Evolutionary conservation across 2,113 vertebrate species (phyloP).

Genomic region (Cyprichromis sp.): DNA sequence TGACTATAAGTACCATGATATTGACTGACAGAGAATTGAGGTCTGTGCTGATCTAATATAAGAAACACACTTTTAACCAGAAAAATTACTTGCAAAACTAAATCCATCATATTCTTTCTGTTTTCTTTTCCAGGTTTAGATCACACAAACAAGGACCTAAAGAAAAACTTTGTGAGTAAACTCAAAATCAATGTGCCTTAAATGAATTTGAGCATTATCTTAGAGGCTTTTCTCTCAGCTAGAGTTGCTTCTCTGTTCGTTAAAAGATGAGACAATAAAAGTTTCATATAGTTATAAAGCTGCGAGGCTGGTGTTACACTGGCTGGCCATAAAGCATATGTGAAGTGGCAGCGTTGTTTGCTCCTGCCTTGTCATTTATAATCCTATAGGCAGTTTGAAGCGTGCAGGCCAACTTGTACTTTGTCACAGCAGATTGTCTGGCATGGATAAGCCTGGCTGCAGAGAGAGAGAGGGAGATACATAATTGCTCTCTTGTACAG

Average conservation of each 20-base stretch:
- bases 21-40: neutral
- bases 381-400: constrained; percentile 48
- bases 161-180: constrained; percentile 60
- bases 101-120: neutral
- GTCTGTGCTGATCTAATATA: neutral
- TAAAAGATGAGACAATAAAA: constrained; percentile 11
- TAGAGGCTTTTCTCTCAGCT: neutral
- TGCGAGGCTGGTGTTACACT: neutral
- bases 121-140: constrained; percentile 33
- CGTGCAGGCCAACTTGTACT: constrained; percentile 46
- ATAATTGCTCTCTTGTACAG: constrained; percentile 54
- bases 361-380: constrained; percentile 42
- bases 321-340: constrained; percentile 41
- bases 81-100: neutral
- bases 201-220: neutral
- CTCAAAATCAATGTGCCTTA: neutral
- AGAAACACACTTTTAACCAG: neutral
- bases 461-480: constrained; percentile 16
- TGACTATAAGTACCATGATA: neutral
- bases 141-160: constrained; percentile 49
- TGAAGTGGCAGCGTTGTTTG: constrained; percentile 28
- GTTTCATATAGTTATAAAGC: neutral
- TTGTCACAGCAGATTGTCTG: constrained; percentile 63
- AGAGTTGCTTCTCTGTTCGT: neutral
- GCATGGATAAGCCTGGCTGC: constrained; percentile 50